Evolutionary conservation across 2,797 vertebrate species (phyloP).

Genomic region (Podarcis lilfordi): DNA sequence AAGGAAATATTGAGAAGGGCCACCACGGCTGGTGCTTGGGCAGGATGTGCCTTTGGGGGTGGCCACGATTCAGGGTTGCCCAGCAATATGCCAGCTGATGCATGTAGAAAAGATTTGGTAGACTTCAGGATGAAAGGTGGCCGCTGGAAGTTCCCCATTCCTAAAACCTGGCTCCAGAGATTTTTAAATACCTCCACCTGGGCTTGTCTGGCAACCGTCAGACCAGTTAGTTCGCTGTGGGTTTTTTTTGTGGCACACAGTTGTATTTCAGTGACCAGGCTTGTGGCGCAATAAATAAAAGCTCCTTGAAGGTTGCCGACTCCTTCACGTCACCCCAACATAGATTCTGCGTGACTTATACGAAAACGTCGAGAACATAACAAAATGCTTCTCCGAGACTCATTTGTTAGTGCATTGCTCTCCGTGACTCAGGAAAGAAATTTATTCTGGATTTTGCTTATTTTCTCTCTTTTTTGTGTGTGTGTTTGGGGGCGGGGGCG

Average conservation of each 20-base stretch:
- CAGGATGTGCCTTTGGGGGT: too few relatives aligned
- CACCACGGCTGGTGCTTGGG: too few relatives aligned
- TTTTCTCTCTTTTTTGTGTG: not conserved
- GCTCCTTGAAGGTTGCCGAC: constrained; percentile 16
- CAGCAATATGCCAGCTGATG: too few relatives aligned
- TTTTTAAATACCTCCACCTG: not conserved
- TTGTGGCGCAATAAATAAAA: constrained; percentile 10
- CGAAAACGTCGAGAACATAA: not conserved
- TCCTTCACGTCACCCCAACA: not conserved
- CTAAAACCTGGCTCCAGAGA: not conserved
- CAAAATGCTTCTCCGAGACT: not conserved
- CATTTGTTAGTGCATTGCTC: not conserved
- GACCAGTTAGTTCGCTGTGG: not conserved
- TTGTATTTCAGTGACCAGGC: not conserved
- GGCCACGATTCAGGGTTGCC: too few relatives aligned
- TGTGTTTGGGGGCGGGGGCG: too few relatives aligned
- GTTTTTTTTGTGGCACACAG: not conserved
- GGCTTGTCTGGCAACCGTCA: not conserved
- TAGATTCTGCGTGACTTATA: constrained; percentile 5
- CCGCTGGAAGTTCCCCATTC: not conserved
- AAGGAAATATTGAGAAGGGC: too few relatives aligned
- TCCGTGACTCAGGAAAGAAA: not conserved
- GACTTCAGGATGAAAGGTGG: not conserved
- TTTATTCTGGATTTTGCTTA: not conserved
- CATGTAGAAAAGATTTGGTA: too few relatives aligned